phyloP scores from a whole-genome alignment of 2,888 invertebrate species.

The Pyrrhosoma nymphula region DNA sequence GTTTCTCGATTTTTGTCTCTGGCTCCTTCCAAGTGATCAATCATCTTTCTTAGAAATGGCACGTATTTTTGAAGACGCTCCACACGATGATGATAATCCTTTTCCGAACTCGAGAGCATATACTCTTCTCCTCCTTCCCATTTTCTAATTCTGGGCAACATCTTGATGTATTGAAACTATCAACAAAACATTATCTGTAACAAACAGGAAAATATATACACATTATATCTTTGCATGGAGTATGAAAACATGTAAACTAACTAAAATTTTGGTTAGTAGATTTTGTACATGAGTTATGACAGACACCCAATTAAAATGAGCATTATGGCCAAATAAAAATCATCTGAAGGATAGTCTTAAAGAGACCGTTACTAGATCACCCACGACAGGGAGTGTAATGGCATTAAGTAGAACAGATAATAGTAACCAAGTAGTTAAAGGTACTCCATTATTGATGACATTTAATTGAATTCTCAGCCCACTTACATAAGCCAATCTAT shows the following conservation, averaged over 20 bases:
- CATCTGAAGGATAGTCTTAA: not conserved
- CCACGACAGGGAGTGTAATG: no score
- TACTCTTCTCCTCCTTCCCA: constrained; percentile 19
- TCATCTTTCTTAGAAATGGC: constrained; percentile 87
- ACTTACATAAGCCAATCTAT: no score
- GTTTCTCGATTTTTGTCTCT: constrained; percentile 80
- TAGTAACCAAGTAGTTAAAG: no score
- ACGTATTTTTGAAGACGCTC: constrained; percentile 85
- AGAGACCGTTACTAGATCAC: not conserved
- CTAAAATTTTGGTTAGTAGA: not conserved
- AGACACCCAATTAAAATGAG: not conserved
- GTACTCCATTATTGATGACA: no score
- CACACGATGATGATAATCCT: constrained; percentile 58
- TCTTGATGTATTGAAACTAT: not conserved
- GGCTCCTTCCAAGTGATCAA: constrained; percentile 82
- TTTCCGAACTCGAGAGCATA: not conserved
- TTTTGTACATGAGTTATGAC: not conserved
- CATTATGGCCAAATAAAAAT: not conserved
- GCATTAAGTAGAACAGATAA: no score
- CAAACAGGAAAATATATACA: not conserved
- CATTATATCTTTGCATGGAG: not conserved
- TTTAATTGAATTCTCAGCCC: no score
- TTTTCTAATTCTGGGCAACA: not conserved
- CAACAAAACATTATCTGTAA: constrained; percentile 26
- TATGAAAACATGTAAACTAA: not conserved